Conservation (phyloP, 1,140 invertebrate species). For the Dinoponera quadriceps region DNA sequence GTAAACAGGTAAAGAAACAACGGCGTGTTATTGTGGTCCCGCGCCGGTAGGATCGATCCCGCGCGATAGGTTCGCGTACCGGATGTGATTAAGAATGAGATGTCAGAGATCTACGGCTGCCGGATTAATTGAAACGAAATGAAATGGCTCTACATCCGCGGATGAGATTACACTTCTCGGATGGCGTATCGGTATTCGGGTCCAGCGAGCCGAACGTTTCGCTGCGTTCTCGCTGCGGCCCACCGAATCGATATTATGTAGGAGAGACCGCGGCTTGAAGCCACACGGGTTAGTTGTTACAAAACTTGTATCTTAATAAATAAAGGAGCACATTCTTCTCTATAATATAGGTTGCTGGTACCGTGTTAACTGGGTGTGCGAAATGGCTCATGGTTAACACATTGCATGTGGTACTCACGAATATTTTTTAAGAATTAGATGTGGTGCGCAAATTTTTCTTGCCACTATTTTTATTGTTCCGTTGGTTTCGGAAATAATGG, state of each 20-base stretch:
- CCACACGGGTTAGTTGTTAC: no score
- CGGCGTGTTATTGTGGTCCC: conserved; percentile 17
- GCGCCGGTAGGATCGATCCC: neutral
- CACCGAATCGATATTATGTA: conserved; percentile 52
- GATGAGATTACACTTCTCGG: conserved; percentile 56
- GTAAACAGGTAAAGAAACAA: conserved; percentile 7
- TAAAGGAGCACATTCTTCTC: no score
- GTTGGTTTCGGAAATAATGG: no score
- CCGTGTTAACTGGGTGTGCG: no score
- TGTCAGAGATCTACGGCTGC: conserved; percentile 30
- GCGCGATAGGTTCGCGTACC: conserved; percentile 9
- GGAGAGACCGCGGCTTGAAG: no score
- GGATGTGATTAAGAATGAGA: conserved; percentile 58
- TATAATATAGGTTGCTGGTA: no score
- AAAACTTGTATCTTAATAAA: no score
- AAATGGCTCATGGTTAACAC: no score
- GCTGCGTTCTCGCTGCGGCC: conserved; percentile 31
- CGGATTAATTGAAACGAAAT: conserved; percentile 66
- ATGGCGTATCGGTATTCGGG: conserved; percentile 50
- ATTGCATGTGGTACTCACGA: no score
- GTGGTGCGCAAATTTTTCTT: no score
- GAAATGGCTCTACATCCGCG: conserved; percentile 32
- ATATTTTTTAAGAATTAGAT: no score
- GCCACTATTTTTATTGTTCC: no score
- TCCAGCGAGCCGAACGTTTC: conserved; percentile 31